phyloP scores from a whole-genome alignment of 2,797 vertebrate species.

The Xyrichtys novacula region DNA sequence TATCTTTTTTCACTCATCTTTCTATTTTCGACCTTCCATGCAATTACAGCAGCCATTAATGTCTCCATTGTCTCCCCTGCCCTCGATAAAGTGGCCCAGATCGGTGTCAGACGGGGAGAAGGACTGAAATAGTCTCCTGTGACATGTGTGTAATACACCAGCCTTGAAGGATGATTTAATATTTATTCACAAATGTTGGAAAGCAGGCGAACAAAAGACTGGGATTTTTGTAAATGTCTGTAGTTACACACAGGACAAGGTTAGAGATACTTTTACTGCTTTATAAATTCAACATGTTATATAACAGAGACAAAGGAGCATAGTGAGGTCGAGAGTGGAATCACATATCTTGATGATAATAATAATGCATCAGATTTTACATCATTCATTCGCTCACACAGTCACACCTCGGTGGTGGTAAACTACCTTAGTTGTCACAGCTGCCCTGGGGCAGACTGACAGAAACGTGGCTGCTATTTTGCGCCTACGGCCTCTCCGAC shows the following conservation, averaged over 20 bases:
- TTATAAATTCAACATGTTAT: constrained; percentile 12
- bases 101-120: constrained; percentile 65
- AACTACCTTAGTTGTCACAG: no score
- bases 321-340: no score
- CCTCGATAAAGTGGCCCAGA: constrained; percentile 63
- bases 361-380: no score
- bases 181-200: constrained; percentile 70
- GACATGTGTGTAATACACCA: constrained; percentile 73
- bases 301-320: no score
- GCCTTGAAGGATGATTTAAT: constrained; percentile 68
- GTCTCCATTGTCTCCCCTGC: constrained; percentile 65
- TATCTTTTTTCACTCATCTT: constrained; percentile 77
- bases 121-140: constrained; percentile 63
- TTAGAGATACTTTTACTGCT: constrained; percentile 20
- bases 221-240: constrained; percentile 39
- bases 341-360: no score
- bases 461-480: no score
- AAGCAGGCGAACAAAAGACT: constrained; percentile 42
- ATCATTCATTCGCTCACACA: no score
- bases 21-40: constrained; percentile 73
- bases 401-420: no score
- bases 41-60: constrained; percentile 74
- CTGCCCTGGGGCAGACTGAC: no score
- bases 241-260: constrained; percentile 34
- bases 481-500: no score